These are phyloP conservation scores for Bufo gargarizans DNA, from an alignment of 2,113 vertebrate species.

Conservation along the genomic window DNA sequence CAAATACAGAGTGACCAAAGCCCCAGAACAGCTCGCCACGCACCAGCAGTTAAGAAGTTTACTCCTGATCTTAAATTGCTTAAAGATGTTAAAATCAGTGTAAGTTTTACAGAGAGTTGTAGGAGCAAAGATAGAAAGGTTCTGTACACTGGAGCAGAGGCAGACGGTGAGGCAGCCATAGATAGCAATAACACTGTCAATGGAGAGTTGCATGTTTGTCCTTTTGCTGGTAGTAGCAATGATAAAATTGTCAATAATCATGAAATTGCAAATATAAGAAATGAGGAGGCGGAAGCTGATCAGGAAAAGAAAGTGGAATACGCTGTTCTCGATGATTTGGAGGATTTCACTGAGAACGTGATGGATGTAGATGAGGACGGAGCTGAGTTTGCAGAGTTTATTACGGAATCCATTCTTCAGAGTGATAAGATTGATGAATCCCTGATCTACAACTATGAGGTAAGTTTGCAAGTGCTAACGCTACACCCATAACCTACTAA, in stretches of 20 bases:
- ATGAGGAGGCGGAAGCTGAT: slow-evolving; percentile 84
- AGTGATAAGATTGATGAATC: slow-evolving; percentile 89
- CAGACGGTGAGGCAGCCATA: slow-evolving; percentile 73
- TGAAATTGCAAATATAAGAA: slow-evolving; percentile 75
- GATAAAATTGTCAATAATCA: slow-evolving; percentile 70
- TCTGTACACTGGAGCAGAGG: slow-evolving; percentile 89
- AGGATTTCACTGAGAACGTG: slow-evolving; percentile 96
- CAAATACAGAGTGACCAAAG: slow-evolving; percentile 78
- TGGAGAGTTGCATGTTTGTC: slow-evolving; percentile 87
- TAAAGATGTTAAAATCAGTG: slow-evolving; percentile 95
- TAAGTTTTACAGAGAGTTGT: slow-evolving; percentile 94
- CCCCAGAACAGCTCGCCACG: slow-evolving; percentile 94
- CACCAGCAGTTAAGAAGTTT: slow-evolving; percentile 89
- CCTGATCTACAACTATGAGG: slow-evolving; percentile 90
- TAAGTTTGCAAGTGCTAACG: slow-evolving; percentile 70
- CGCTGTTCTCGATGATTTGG: slow-evolving; percentile 96
- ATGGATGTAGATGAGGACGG: slow-evolving; percentile 89
- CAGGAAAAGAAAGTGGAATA: slow-evolving; percentile 97
- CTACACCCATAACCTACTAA: slow-evolving; percentile 10
- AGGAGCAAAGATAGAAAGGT: slow-evolving; percentile 96
- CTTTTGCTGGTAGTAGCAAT: slow-evolving; percentile 74
- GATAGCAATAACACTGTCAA: slow-evolving; percentile 78
- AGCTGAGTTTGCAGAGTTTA: slow-evolving; percentile 90
- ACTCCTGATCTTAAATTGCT: slow-evolving; percentile 94
- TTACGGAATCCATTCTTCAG: slow-evolving; percentile 89